Conservation (phyloP, 1,140 invertebrate genomes). For the Drosophila nebulosa region DNA sequence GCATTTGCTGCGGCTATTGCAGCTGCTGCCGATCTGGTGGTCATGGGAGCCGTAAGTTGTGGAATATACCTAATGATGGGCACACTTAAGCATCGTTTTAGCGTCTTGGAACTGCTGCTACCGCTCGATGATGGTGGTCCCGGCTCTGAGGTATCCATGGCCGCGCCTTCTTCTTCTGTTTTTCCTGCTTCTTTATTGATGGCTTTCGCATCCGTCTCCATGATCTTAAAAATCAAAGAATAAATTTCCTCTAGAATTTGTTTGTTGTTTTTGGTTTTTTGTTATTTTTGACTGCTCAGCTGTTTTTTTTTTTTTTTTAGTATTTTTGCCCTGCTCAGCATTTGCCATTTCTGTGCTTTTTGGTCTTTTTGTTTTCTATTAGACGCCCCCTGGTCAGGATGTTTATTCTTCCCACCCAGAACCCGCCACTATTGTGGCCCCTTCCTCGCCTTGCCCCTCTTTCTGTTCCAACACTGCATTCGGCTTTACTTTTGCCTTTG, state of each 20-base stretch:
- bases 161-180: slow-evolving; percentile 17
- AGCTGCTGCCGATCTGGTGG: slow-evolving; percentile 81
- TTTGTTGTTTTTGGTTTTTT: not conserved
- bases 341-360: not conserved
- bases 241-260: not conserved
- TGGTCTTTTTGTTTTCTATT: not conserved
- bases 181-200: slow-evolving; percentile 21
- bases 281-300: not conserved
- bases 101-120: slow-evolving; percentile 83
- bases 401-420: not conserved
- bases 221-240: slow-evolving; percentile 9
- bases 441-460: not conserved
- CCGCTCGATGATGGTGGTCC: slow-evolving; percentile 24
- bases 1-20: slow-evolving; percentile 63
- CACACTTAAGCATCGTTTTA: slow-evolving; percentile 91
- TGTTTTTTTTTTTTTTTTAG: not conserved
- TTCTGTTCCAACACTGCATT: not conserved
- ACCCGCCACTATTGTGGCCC: not conserved
- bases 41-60: slow-evolving; percentile 52
- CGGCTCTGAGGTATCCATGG: slow-evolving; percentile 66
- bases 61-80: slow-evolving; percentile 87
- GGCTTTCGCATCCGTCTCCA: slow-evolving; percentile 59
- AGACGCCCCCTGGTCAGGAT: not conserved
- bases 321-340: not conserved
- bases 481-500: not conserved